phyloP scores from a whole-genome alignment of 2,113 vertebrate genomes.

The Ivindomyrus marchei region DNA sequence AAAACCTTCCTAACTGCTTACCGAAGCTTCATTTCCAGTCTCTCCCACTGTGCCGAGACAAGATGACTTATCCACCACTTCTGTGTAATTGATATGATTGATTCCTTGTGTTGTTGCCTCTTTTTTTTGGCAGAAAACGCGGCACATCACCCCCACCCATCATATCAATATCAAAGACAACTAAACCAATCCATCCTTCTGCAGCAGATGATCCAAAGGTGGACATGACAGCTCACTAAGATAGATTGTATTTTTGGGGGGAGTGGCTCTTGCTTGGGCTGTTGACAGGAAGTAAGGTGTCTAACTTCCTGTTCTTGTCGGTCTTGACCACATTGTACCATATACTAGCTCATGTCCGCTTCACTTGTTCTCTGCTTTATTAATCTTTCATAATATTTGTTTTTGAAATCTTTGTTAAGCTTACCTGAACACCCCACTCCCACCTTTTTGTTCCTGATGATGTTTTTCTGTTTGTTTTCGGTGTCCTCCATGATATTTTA shows the following conservation, averaged over 20 bases:
- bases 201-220: not conserved
- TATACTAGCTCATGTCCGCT: not conserved
- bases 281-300: not conserved
- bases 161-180: not conserved
- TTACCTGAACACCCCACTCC: not conserved
- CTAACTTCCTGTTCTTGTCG: not conserved
- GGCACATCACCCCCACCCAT: not conserved
- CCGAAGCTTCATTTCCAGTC: constrained; percentile 36
- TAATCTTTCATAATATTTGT: not conserved
- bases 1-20: constrained; percentile 42
- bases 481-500: not conserved
- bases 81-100: constrained; percentile 47
- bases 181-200: not conserved
- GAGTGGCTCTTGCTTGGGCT: not conserved
- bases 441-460: not conserved
- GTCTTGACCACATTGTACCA: not conserved
- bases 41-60: constrained; percentile 31
- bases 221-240: not conserved
- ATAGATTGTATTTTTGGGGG: not conserved
- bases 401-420: not conserved
- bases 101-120: not conserved
- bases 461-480: not conserved
- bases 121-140: not conserved
- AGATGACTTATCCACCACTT: constrained; percentile 33
- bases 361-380: not conserved